Evolutionary conservation across 2,888 invertebrate species (phyloP), one percentile per base, ranked within the genome.

Genomic region (Andrena fulva): DNA sequence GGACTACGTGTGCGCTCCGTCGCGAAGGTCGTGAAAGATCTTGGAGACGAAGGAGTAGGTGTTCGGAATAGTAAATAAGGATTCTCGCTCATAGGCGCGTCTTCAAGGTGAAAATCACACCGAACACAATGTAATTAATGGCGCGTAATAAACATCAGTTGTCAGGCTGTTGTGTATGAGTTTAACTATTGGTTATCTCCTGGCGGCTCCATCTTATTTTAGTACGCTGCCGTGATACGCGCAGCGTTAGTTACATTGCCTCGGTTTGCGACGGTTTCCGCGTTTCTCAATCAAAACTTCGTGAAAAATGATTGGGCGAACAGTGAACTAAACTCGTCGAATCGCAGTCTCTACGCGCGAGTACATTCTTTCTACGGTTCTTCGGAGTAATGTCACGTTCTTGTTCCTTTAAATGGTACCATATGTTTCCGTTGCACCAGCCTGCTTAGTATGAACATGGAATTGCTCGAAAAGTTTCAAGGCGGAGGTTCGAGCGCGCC

Each of bases 71-170:
- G 42, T 27, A 70, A 59, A 66, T 56, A 70, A 31, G 29, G 50
- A 69, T 35, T 63, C 10, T 24, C 29, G 50, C 5, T 56, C 20
- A 79, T 35, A 33, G 27, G 56, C 24, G 42, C 62, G 42, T 70
- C 77, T 70, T 16, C 42, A 71, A 79, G 56, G 35, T 50, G 50
- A 67, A 20, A 24, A 7, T 10, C 12, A n/a, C 33, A 5, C 35
- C 35, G 62, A 63, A 24, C 33, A 20, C 52, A n/a, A 66, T 71
- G 35, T 54, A 71, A 70, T 50, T 35, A 68, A 60, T 16, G 12
- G 42, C 24, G 35, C 33, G 77, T 31, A 74, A 74, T 83, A 73
- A 76, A 82, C 79, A 63, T 56, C 31, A 33, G 35, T 74, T 60
- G 50, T 63, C 71, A 68, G 59, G 10, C 63, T 8, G 42, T 59